A percentile compares a stretch with the other conserved stretches of the same genome.
These are phyloP conservation scores for Xanthorhoe spadicearia DNA, from an alignment of 2,888 invertebrate species.

Conservation along the genomic window DNA sequence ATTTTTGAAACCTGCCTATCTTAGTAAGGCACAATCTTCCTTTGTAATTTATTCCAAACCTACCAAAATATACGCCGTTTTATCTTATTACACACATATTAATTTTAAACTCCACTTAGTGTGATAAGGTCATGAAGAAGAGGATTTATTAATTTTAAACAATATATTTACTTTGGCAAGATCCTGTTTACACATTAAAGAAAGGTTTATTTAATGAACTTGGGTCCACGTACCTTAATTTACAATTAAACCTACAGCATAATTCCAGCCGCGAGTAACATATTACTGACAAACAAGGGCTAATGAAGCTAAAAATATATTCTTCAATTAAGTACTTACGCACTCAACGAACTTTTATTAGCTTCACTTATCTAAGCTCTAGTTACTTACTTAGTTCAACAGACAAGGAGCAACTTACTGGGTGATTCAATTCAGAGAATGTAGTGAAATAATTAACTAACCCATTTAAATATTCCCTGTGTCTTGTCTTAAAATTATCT, in stretches of 20 bases:
- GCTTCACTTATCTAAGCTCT: slow-evolving; percentile 23
- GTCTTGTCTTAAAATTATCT: background rate
- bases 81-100: too few relatives aligned
- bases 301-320: slow-evolving; percentile 41
- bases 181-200: too few relatives aligned
- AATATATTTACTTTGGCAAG: too few relatives aligned
- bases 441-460: background rate
- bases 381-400: slow-evolving; percentile 16
- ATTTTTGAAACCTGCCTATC: background rate
- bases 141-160: too few relatives aligned
- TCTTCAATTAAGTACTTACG: slow-evolving; percentile 27
- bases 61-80: too few relatives aligned
- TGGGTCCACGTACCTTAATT: background rate
- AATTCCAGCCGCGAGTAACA: slow-evolving; percentile 17
- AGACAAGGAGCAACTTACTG: slow-evolving; percentile 5
- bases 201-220: too few relatives aligned
- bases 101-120: too few relatives aligned
- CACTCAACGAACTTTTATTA: slow-evolving; percentile 28
- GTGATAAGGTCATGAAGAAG: too few relatives aligned
- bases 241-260: background rate
- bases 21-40: too few relatives aligned
- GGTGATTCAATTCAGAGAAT: background rate
- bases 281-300: slow-evolving; percentile 29
- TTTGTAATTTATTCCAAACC: too few relatives aligned
- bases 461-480: background rate